A percentile compares a stretch with the other conserved stretches of the same genome.
phyloP scores from a whole-genome alignment of 2,888 invertebrate genomes.

The Drosophila ustulata region DNA sequence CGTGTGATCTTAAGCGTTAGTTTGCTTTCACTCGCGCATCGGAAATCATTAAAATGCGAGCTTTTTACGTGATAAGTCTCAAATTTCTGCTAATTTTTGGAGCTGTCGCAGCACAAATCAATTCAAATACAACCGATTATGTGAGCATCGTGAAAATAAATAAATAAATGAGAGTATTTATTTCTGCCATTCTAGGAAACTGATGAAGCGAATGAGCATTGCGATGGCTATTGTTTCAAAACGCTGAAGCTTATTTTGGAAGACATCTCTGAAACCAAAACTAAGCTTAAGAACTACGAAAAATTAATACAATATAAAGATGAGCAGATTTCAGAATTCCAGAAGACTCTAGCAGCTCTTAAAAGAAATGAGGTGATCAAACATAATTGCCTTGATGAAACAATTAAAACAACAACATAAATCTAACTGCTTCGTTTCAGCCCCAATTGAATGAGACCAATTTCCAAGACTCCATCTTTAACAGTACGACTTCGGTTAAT shows the following conservation, averaged over 20 bases:
- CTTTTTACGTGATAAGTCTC: no score
- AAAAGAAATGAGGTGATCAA: not conserved
- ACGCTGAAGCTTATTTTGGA: not conserved
- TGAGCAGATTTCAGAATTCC: not conserved
- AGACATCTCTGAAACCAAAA: accelerated
- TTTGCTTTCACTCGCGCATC: no score
- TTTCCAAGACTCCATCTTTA: no score
- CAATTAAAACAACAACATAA: not conserved
- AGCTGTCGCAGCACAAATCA: no score
- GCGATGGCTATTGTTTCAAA: not conserved
- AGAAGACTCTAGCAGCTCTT: not conserved
- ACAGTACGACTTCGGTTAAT: no score
- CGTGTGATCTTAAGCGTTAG: no score
- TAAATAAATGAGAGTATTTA: not conserved
- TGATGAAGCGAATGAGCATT: not conserved
- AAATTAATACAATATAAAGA: not conserved
- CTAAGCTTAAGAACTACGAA: not conserved
- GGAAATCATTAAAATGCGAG: no score
- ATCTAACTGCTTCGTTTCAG: not conserved
- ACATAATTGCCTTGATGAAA: not conserved
- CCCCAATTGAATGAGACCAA: not conserved
- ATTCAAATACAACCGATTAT: not conserved
- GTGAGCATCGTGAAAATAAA: not conserved
- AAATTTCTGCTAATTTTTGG: no score
- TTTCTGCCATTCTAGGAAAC: not conserved